Evolutionary conservation across 2,888 invertebrate species (phyloP), one percentile per base, ranked within the genome.

Genomic region (Lypha dubia): DNA sequence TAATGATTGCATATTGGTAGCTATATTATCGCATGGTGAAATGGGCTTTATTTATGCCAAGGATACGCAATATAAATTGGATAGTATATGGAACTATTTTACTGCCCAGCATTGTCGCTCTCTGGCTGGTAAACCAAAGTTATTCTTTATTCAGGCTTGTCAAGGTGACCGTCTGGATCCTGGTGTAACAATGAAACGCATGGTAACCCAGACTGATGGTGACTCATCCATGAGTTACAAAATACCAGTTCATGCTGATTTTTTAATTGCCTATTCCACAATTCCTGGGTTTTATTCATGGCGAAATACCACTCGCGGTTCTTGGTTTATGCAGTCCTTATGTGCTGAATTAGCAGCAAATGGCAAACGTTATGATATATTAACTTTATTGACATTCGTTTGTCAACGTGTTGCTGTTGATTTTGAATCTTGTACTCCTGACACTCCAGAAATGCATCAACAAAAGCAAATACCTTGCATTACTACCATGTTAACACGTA

Each of bases 241-340:
- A 89, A 98, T 98, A 88, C 98, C 98, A 4, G 94, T 95, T 20
- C 97, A 98, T 93, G 98, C 98, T 0, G 98, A 99, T 92, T 98
- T 98, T 91, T 93, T 99, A 62, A 97, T 98, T 89, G 97, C 96
- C 8, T 98, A 97, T 91, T 98, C 98, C 3, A 98, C 98, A 20
- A 96, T 98, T 73, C 97, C 98, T 94, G 96, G 98, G 56, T 98
- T 95, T 91, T 98, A 95, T 92, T 98, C 98, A 0, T 98, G 98
- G 98, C 94, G 98, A 62, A 98, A 98, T 90, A 97, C 97, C 38
- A 96, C 96, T 9, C 95, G 96, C 70, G 98, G 98, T 3, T 98
- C 98, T 0, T 99, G 98, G 98, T 99, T 98, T 90, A 96, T 99
- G 93, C 98, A 98, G 92, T 96, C 98, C 0, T 93, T 99, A 51